phyloP scores from a whole-genome alignment of 2,113 vertebrate species.

The Butorides virescens region DNA sequence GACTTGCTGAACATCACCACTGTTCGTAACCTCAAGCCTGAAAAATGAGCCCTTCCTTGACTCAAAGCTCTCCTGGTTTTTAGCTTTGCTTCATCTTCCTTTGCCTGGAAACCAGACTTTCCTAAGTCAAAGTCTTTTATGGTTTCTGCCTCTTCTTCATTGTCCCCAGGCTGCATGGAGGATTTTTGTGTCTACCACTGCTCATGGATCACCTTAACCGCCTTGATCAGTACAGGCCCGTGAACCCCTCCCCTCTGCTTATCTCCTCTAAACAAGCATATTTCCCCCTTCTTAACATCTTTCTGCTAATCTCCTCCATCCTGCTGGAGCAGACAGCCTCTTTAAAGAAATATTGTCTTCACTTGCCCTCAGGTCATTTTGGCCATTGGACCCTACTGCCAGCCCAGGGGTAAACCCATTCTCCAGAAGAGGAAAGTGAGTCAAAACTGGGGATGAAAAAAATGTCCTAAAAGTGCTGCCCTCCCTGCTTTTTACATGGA shows the following conservation, averaged over 20 bases:
- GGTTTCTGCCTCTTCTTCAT: background rate
- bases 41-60: background rate
- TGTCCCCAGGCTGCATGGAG: background rate
- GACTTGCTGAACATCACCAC: background rate
- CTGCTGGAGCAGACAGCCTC: conserved; percentile 1
- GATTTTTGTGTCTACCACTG: background rate
- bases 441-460: background rate
- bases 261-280: conserved; percentile 39
- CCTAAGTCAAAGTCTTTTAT: background rate
- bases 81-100: background rate
- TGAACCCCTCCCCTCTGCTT: background rate
- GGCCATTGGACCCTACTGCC: background rate
- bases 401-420: background rate
- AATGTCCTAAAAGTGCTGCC: background rate
- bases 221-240: background rate
- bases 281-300: conserved; percentile 40
- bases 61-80: background rate
- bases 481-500: background rate
- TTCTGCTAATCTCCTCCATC: conserved; percentile 36
- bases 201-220: background rate
- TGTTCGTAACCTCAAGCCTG: background rate
- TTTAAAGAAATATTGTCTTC: background rate
- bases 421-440: background rate
- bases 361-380: background rate
- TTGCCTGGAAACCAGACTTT: background rate